A percentile compares a stretch with the other conserved stretches of the same genome.
phyloP scores from a whole-genome alignment of 2,888 invertebrate species.

The Sarcophaga carnaria region DNA sequence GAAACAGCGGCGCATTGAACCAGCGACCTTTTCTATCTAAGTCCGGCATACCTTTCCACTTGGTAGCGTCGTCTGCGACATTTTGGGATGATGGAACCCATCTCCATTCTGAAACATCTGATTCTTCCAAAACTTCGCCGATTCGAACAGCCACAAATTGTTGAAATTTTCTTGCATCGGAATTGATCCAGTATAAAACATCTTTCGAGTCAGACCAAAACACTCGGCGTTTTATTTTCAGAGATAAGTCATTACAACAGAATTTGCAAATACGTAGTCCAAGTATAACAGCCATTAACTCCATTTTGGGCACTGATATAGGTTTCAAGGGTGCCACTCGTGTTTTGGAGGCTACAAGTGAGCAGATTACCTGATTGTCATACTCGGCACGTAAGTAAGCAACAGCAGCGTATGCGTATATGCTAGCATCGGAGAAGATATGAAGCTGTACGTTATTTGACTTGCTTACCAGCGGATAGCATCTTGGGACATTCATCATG shows the following conservation, averaged over 20 bases:
- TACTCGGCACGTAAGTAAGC: slow-evolving; percentile 66
- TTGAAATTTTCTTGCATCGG: slow-evolving; percentile 47
- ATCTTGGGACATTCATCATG: slow-evolving; percentile 55
- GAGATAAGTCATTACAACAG: not conserved
- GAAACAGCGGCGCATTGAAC: not conserved
- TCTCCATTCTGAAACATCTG: slow-evolving; percentile 42
- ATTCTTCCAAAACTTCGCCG: slow-evolving; percentile 53
- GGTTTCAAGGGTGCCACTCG: slow-evolving; percentile 71
- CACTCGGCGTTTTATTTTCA: slow-evolving; percentile 15
- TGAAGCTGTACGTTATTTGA: slow-evolving; percentile 32
- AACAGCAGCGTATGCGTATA: slow-evolving; percentile 70
- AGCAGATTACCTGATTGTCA: slow-evolving; percentile 26
- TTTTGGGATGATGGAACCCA: slow-evolving; percentile 52
- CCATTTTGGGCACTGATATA: slow-evolving; percentile 70
- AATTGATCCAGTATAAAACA: slow-evolving; percentile 52
- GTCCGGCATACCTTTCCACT: not conserved
- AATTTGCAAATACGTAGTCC: slow-evolving; percentile 58
- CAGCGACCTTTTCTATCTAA: not conserved
- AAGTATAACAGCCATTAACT: slow-evolving; percentile 70
- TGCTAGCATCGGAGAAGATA: slow-evolving; percentile 60
- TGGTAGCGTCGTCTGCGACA: slow-evolving; percentile 47
- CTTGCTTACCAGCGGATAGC: slow-evolving; percentile 37
- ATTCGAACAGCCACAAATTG: slow-evolving; percentile 49
- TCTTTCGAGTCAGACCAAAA: slow-evolving; percentile 64
- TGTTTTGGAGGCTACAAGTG: slow-evolving; percentile 70